Percentiles rank a stretch among this genome's conserved stretches.
These are phyloP conservation scores for Hartigia nigra DNA, from an alignment of 2,888 invertebrate genomes.

Conservation along the genomic window DNA sequence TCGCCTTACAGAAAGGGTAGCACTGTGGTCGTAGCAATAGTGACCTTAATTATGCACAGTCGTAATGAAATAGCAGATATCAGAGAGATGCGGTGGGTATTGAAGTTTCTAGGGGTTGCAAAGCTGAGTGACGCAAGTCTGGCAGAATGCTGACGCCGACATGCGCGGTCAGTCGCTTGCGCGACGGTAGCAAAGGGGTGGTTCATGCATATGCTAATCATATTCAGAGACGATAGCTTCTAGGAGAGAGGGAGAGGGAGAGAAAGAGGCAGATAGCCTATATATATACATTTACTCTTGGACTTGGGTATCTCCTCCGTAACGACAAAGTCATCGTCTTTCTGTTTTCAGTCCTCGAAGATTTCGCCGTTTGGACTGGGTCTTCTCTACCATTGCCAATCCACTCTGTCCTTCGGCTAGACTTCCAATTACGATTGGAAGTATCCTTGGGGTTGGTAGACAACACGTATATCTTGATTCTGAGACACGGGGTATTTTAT, in stretches of 20 bases:
- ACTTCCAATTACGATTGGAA: conserved; percentile 38
- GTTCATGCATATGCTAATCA: conserved; percentile 61
- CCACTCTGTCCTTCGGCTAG: conserved; percentile 25
- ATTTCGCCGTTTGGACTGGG: conserved; percentile 15
- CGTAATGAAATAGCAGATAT: conserved; percentile 59
- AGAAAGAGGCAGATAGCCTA: conserved; percentile 32
- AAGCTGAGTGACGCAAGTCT: conserved; percentile 40
- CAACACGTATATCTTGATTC: background rate
- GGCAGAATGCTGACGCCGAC: conserved; percentile 52
- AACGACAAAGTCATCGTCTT: background rate
- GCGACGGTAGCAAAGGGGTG: conserved; percentile 43
- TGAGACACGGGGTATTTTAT: background rate
- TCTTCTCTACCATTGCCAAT: conserved; percentile 36
- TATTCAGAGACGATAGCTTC: conserved; percentile 53
- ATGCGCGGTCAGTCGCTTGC: conserved; percentile 55
- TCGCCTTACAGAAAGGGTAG: background rate
- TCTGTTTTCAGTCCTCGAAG: background rate
- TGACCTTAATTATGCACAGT: conserved; percentile 55
- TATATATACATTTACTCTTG: conserved; percentile 30
- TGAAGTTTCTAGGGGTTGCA: conserved; percentile 55
- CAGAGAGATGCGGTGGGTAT: conserved; percentile 56
- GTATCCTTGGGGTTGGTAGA: background rate
- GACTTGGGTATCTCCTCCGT: background rate
- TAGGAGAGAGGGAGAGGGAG: conserved; percentile 36
- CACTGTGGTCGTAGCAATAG: conserved; percentile 24